Conservation (phyloP, 2,797 vertebrate species). For the Buphagus erythrorhynchus region DNA sequence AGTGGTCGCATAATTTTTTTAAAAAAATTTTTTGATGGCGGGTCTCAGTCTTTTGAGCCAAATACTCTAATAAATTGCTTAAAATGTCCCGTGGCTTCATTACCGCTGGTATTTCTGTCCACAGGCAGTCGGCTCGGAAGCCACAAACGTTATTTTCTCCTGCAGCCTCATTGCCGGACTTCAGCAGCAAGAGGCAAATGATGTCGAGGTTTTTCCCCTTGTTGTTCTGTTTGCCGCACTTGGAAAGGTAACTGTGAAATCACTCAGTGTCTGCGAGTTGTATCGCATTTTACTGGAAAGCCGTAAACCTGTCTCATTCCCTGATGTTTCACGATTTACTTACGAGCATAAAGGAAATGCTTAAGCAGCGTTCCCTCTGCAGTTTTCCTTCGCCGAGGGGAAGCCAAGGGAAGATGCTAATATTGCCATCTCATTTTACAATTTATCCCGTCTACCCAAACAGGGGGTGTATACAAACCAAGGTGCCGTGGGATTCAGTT, state of each 20-base stretch:
- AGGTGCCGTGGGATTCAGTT: background rate
- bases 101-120: background rate
- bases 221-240: background rate
- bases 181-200: background rate
- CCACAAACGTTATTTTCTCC: background rate
- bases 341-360: slow-evolving; percentile 46
- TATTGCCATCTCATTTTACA: slow-evolving; percentile 48
- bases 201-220: fast-evolving
- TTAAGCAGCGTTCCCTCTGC: slow-evolving; percentile 29
- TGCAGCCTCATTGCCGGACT: background rate
- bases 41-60: background rate
- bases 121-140: background rate
- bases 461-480: background rate
- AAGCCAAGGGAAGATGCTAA: slow-evolving; percentile 39
- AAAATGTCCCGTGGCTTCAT: background rate
- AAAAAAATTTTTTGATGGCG: fast-evolving
- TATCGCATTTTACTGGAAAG: slow-evolving; percentile 64
- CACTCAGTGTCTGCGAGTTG: slow-evolving; percentile 60
- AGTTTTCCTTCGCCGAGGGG: background rate
- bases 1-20: fast-evolving
- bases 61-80: background rate
- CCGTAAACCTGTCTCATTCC: slow-evolving; percentile 67
- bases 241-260: slow-evolving; percentile 60
- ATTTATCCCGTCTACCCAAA: background rate
- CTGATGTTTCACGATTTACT: slow-evolving; percentile 56